phyloP scores from a whole-genome alignment of 1,140 invertebrate species.

The Drosophila elegans region DNA sequence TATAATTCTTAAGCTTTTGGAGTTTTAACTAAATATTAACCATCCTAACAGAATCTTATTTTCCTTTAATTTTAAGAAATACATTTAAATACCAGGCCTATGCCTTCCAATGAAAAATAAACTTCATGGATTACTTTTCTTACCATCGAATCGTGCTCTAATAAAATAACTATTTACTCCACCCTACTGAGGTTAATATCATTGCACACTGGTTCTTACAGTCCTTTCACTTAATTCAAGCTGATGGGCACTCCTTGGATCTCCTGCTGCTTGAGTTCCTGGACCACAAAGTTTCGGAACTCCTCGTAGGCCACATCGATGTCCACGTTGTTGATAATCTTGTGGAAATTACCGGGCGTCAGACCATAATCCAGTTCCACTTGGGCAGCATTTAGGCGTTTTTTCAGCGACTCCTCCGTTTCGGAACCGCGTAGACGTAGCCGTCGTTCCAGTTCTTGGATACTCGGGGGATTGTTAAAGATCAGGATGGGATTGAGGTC shows the following conservation, averaged over 20 bases:
- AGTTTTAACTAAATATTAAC: background rate
- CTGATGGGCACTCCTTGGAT: slow-evolving; percentile 46
- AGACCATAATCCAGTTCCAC: slow-evolving; percentile 95
- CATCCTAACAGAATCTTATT: background rate
- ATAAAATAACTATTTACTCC: background rate
- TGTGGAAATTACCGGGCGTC: slow-evolving; percentile 93
- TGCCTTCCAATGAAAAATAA: background rate
- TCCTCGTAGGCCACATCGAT: slow-evolving; percentile 94
- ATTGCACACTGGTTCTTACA: slow-evolving; percentile 28
- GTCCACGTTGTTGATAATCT: slow-evolving; percentile 96
- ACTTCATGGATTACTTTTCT: background rate
- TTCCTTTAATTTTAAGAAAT: background rate
- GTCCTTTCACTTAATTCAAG: slow-evolving; percentile 38
- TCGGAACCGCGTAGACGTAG: slow-evolving; percentile 94
- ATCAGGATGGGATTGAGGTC: slow-evolving; percentile 93
- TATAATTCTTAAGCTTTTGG: no score
- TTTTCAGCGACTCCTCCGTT: slow-evolving; percentile 92
- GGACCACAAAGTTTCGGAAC: slow-evolving; percentile 90
- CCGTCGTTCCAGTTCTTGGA: slow-evolving; percentile 92
- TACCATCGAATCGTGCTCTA: background rate
- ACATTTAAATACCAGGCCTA: background rate
- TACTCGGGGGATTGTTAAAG: slow-evolving; percentile 96
- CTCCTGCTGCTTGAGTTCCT: slow-evolving; percentile 86
- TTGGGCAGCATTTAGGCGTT: slow-evolving; percentile 90
- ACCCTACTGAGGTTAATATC: slow-evolving; percentile 33